Evolutionary conservation across 2,797 vertebrate genomes (phyloP), one percentile per base, ranked within the genome.

Genomic region (Acrossocheilus fasciatus): DNA sequence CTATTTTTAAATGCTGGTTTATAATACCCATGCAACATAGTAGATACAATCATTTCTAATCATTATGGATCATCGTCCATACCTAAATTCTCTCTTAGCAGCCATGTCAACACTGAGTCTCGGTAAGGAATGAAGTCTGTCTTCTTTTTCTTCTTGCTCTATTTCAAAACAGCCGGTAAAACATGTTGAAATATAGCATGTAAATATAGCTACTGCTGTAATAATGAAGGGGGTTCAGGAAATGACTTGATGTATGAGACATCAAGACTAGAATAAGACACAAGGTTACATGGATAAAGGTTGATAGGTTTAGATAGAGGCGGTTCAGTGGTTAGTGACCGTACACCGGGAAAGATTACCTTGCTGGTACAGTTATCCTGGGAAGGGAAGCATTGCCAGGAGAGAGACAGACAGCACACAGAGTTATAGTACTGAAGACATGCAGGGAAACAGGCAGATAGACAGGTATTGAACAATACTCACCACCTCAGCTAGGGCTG

Each of bases 91-190:
- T 99, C 98, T 89, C 98, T 96, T 88, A 99, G 96, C 59, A 99
- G 96, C 98, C 98, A 99, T 0, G 98, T 99, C 86, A 99, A 94
- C 69, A 99, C 98, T 75, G 98, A 99, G 94, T 99, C 98, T 92
- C 98, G 95, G 92, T 99, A 99, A 0, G 98, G 98, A 93, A 99
- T 99, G 91, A 99, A 99, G 93, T 99, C 98, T 0, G 93, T 94
- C 95, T 99, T 99, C 96, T 99, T 99, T 95, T 99, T 99, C 90
- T 99, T 99, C 93, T 99, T 99, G 95, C 97, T 99, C 98, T 99
- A 92, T 82, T 92, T 93, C 87, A 93, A 87, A 83, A 76, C 17
- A 81, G 68, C 66, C 30, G 26, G 85, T 47, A 43, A 75, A 85
- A 39, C 1, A 66, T 6, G 73, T 68, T 82, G n/a, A 11, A 62